Evolutionary conservation across 1,140 invertebrate species (phyloP), one percentile per base, ranked within the genome.

Genomic region (Metopolophium dirhodum): DNA sequence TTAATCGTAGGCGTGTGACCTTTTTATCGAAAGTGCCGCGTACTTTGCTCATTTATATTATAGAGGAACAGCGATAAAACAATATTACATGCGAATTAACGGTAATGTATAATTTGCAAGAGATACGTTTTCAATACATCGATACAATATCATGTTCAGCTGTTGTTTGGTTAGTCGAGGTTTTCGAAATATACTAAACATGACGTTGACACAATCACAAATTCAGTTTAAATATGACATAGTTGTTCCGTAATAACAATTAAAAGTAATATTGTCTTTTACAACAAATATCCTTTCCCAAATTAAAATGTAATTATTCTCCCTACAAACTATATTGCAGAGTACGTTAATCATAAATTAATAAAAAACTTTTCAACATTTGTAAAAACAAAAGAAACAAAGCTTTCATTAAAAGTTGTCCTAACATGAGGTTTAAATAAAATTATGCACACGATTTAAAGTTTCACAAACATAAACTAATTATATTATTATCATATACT

Each of bases 281-380:
- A 68, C 61, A 77, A n/a, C 3, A 77, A 77, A 77, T n/a, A 77
- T 77, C n/a, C 61, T 77, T 77, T 77, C 14, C 14, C n/a, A n/a
- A n/a, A 77, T 77, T 77, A n/a, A 77, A 77, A 77, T 77, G n/a
- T 77, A 77, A 77, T 77, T 77, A 77, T 35, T 77, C 61, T n/a
- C 61, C 14, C 61, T 35, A 77, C n/a, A 77, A n/a, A 77, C 18
- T 77, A 77, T n/a, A 77, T 77, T 77, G 61, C 61, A 77, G 11
- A 77, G 61, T 35, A 77, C 14, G 61, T 77, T 77, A 77, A 77
- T 77, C 61, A 77, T 77, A 77, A 77, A 77, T 77, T 77, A 77
- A 77, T 77, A 77, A 77, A 54, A 77, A 77, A 77, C 61, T 77
- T 77, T 77, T 77, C n/a, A 77, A 77, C 61, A n/a, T 77, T n/a